Conservation (phyloP, 2,888 invertebrate species). For the Rotaria socialis region DNA sequence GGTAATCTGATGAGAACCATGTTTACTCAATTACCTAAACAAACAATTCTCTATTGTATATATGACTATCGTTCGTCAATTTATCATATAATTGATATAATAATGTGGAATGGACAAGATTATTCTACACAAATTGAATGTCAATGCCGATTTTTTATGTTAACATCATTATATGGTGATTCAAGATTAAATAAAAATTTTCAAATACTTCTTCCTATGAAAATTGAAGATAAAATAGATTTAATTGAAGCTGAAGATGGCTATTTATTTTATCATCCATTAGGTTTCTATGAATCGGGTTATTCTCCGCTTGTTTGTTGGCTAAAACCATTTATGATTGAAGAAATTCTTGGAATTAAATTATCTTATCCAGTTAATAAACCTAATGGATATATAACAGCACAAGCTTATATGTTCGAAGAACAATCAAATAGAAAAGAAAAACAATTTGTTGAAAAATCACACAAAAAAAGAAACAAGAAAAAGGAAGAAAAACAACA, state of each 20-base stretch:
- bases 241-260: constrained; percentile 66
- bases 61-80: not conserved
- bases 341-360: constrained; percentile 68
- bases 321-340: constrained; percentile 82
- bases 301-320: constrained; percentile 82
- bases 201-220: not conserved
- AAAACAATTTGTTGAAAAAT: constrained; percentile 7
- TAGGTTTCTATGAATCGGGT: constrained; percentile 73
- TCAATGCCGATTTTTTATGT: constrained; percentile 19
- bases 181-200: not conserved
- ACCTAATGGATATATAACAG: constrained; percentile 10
- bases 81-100: not conserved
- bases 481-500: not conserved
- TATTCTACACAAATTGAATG: not conserved
- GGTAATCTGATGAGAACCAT: not conserved
- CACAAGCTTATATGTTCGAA: constrained; percentile 26
- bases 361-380: constrained; percentile 50
- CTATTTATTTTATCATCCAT: constrained; percentile 80
- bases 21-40: not conserved
- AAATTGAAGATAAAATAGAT: not conserved
- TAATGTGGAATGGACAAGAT: constrained; percentile 1
- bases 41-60: not conserved
- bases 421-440: constrained; percentile 32
- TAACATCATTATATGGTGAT: not conserved
- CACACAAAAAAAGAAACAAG: not conserved